Percentiles rank a stretch among this genome's conserved stretches.
These are phyloP conservation scores for Spisula solida DNA, from an alignment of 2,888 invertebrate species.

Conservation along the genomic window DNA sequence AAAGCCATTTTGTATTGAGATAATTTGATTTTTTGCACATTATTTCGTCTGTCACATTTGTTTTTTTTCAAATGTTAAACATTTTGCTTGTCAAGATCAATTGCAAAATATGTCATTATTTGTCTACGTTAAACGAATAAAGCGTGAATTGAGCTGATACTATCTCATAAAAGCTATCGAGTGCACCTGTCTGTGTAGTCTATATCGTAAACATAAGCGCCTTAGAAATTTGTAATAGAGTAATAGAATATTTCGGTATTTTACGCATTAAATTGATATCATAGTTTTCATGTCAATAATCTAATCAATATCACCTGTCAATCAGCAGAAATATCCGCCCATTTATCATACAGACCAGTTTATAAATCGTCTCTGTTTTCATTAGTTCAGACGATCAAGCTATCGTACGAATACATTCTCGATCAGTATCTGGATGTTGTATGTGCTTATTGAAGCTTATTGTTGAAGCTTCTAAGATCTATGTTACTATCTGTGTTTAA, in stretches of 20 bases:
- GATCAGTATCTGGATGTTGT: neutral
- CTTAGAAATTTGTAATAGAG: neutral
- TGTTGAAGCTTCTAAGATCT: neutral
- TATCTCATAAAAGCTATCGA: neutral
- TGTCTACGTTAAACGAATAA: too few species aligned
- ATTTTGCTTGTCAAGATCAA: neutral
- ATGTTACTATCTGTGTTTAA: neutral
- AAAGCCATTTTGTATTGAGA: neutral
- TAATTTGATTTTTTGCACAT: slow-evolving; percentile 1
- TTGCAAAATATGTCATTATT: too few species aligned
- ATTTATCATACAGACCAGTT: neutral
- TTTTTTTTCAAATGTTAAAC: slow-evolving; percentile 4
- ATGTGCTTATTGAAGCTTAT: neutral
- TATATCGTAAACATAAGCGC: neutral
- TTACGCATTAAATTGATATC: slow-evolving; percentile 7
- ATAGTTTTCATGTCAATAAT: slow-evolving; percentile 1
- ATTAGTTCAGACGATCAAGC: neutral
- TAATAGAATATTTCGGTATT: neutral
- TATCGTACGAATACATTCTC: slow-evolving; percentile 7
- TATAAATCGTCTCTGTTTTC: slow-evolving; percentile 8
- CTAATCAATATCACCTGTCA: slow-evolving; percentile 14
- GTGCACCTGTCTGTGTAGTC: neutral
- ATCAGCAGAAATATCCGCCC: slow-evolving; percentile 13
- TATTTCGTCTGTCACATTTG: neutral
- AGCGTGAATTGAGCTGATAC: too few species aligned